Evolutionary conservation across 2,888 invertebrate genomes (phyloP), one percentile per base, ranked within the genome.

Genomic region (Baccha elongata): DNA sequence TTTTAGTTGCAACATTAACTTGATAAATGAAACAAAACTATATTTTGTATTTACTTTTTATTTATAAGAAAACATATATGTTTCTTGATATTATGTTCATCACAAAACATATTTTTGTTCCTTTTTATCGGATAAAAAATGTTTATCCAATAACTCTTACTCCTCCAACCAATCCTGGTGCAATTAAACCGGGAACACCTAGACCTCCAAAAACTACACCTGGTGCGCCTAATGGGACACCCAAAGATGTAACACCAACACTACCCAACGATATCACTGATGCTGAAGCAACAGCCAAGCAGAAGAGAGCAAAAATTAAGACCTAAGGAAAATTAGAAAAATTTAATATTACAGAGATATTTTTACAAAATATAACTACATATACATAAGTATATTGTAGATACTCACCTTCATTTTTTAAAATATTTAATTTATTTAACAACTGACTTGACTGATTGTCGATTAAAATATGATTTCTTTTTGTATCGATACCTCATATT

Each of bases 221-320:
- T 37, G 67, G 81, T 42, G 46, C 71, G 55, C 42, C 81, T 7
- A 83, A 10, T 52, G 76, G 71, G 0, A 81, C 46, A 15, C 79
- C 79, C 21, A 71, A 65, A 3, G 65, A 29, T n/a, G 76, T 71
- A n/a, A 71, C 13, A 0, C 67, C 76, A 42, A 83, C 72, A 23
- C 71, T 46, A 35, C 76, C 81, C 60, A 13, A 69, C 74, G n/a
- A 80, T 13, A 83, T 62, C 21, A 83, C 81, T 42, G 76, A 72
- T 19, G 81, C 81, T 62, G 81, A 83, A 42, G 81, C 81, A 37
- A 76, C 62, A 1, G 81, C 81, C 81, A 83, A 72, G 72, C 81
- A 83, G 81, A 83, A 76, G 10, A 83, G 72, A 71, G 67, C 81
- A 44, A 83, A 83, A 83, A 83, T 83, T 71, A 83, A 72, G 35